These are phyloP conservation scores for Etheostoma spectabile DNA, from an alignment of 2,113 vertebrate species.

Conservation along the genomic window DNA sequence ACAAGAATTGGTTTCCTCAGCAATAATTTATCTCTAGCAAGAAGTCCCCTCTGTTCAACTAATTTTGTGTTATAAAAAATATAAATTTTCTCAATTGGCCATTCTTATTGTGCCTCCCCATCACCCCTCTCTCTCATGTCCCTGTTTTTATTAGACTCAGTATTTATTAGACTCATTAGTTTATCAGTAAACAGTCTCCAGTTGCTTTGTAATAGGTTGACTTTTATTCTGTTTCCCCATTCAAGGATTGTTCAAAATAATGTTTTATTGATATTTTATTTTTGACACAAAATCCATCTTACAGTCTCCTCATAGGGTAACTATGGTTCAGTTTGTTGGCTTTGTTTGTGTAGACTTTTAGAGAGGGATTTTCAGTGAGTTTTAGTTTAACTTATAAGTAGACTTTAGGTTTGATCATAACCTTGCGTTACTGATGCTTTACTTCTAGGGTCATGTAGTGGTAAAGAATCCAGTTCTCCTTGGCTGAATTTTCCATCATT, in stretches of 20 bases:
- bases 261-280: conserved; percentile 59
- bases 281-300: conserved; percentile 29
- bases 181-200: conserved; percentile 66
- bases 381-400: not conserved
- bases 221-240: conserved; percentile 35
- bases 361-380: conserved; percentile 7
- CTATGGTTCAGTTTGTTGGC: conserved; percentile 8
- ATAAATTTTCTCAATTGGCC: conserved; percentile 45
- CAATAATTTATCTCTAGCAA: conserved; percentile 8
- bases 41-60: conserved; percentile 5
- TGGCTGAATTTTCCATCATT: conserved; percentile 1
- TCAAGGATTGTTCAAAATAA: conserved; percentile 38
- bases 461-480: conserved; percentile 10
- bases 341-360: conserved; percentile 20
- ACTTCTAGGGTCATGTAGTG: not conserved
- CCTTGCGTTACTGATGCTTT: not conserved
- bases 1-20: not conserved
- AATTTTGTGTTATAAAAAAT: conserved; percentile 1
- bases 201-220: conserved; percentile 62
- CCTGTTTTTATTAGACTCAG: conserved; percentile 50
- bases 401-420: conserved; percentile 23
- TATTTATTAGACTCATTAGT: conserved; percentile 28
- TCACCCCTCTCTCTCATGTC: not conserved
- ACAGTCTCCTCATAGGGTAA: not conserved
- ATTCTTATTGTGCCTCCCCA: conserved; percentile 39